Evolutionary conservation across 2,888 invertebrate genomes (phyloP), one percentile per base, ranked within the genome.

Genomic region (Amblyteles armatorius): DNA sequence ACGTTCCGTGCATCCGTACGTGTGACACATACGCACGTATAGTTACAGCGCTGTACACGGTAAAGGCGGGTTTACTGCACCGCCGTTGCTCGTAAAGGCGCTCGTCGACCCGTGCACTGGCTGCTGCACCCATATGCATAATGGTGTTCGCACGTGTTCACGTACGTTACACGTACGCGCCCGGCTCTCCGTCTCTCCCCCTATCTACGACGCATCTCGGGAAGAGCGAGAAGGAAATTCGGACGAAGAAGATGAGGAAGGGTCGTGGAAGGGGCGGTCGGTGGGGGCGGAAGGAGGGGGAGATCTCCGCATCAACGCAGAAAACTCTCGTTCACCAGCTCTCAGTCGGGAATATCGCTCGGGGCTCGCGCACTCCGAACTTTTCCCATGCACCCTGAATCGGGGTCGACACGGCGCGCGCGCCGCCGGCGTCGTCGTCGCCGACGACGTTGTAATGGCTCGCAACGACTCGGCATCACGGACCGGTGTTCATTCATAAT

Each of bases 401-500:
- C 85, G 86, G 86, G 88, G 87, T 88, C 88, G 87, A 72, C 63
- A 55, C 63, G 81, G 84, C 81, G 82, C 74, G 82, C 74, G 82
- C 40, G 78, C 77, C 78, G 82, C 63, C 78, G 69, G 69, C 84
- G 78, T 72, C 79, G 55, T 79, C 74, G 74, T 33, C 74, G 44
- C n/a, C 29, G 69, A 67, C 77, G 76, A n/a, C 76, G 57, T 44
- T 19, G 13, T 68, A 29, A 16, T 26, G 40, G 22, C 2, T 40
- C 11, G 50, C 65, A 63, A 19, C 50, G 33, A 71, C 72, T 60
- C 48, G 57, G 52, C n/a, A 3, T 13, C 11, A 6, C 48, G 68
- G 33, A 40, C 81, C 73, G 84, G 83, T 88, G 85, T 87, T 87
- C 84, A 89, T 89, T 88, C 86, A 89, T 88, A 88, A 88, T 88